phyloP scores from a whole-genome alignment of 37 sponge, comb jelly and placozoan species.

The Bolinopsis microptera region DNA sequence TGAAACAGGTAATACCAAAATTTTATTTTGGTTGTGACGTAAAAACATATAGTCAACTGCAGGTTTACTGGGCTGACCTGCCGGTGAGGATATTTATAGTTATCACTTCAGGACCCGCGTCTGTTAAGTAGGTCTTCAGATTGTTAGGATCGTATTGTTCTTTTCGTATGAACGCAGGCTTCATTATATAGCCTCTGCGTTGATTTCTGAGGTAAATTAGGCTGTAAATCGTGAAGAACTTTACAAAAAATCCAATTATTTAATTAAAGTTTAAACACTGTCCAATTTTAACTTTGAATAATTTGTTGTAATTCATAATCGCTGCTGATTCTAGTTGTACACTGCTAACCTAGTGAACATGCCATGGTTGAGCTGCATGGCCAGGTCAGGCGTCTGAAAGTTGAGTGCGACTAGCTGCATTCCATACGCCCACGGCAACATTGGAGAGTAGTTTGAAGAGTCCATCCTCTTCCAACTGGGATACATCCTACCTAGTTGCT shows the following conservation, averaged over 20 bases:
- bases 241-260: too few species aligned
- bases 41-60: too few species aligned
- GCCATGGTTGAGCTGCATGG: constrained; percentile 67
- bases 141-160: constrained; percentile 34
- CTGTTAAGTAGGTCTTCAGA: not conserved
- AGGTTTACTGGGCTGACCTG: not conserved
- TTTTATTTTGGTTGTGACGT: not conserved
- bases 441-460: constrained; percentile 54
- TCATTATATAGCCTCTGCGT: constrained; percentile 27
- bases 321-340: too few species aligned
- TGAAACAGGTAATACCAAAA: too few species aligned
- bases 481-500: constrained; percentile 41
- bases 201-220: constrained; percentile 32
- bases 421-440: constrained; percentile 37
- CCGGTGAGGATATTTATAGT: not conserved
- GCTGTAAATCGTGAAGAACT: too few species aligned
- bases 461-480: constrained; percentile 59
- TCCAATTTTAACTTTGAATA: too few species aligned
- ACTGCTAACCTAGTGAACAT: constrained; percentile 51
- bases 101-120: not conserved
- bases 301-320: too few species aligned
- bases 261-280: too few species aligned
- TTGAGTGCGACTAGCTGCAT: constrained; percentile 63
- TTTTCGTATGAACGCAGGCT: constrained; percentile 2
- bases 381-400: constrained; percentile 44